Percentiles rank a stretch among this genome's conserved stretches.
These are phyloP conservation scores for Caenorhabditis drosophilae DNA, from an alignment of 2,888 invertebrate species.

Conservation along the genomic window DNA sequence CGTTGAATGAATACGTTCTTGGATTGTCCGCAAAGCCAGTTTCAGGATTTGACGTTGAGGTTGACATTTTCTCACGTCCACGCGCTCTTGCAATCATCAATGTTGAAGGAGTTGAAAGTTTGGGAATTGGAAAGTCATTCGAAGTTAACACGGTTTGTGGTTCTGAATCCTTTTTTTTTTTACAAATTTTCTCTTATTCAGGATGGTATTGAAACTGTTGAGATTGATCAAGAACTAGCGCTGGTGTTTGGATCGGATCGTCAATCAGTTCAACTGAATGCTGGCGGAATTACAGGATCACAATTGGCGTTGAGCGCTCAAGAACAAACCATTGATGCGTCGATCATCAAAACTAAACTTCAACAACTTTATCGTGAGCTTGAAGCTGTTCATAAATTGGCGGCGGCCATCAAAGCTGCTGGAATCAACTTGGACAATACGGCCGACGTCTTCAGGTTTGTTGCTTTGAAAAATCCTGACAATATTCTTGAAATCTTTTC, in stretches of 20 bases:
- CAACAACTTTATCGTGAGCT: constrained; percentile 32
- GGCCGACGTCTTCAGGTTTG: constrained; percentile 43
- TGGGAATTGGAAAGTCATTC: constrained; percentile 30
- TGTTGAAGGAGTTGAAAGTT: constrained; percentile 30
- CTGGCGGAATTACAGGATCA: constrained; percentile 43
- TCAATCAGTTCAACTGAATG: constrained; percentile 36
- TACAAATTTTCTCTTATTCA: too few relatives aligned
- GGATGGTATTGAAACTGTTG: constrained; percentile 30
- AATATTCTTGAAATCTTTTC: constrained; percentile 1
- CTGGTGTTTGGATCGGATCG: constrained; percentile 43
- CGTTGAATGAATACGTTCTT: constrained; percentile 43
- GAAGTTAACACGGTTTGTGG: constrained; percentile 16
- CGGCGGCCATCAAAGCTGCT: constrained; percentile 37
- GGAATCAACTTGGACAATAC: constrained; percentile 36
- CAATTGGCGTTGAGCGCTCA: constrained; percentile 32
- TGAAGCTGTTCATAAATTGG: constrained; percentile 40
- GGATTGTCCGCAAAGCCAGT: constrained; percentile 42
- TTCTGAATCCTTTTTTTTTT: too few relatives aligned
- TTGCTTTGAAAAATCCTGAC: background rate
- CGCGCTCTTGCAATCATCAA: constrained; percentile 42
- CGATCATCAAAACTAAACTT: constrained; percentile 41
- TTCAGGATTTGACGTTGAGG: constrained; percentile 35
- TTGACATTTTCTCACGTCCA: constrained; percentile 43
- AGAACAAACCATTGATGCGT: constrained; percentile 28
- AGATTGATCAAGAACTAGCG: constrained; percentile 38